Evolutionary conservation across 2,888 invertebrate species (phyloP).

Genomic region (Drosophila helvetica): DNA sequence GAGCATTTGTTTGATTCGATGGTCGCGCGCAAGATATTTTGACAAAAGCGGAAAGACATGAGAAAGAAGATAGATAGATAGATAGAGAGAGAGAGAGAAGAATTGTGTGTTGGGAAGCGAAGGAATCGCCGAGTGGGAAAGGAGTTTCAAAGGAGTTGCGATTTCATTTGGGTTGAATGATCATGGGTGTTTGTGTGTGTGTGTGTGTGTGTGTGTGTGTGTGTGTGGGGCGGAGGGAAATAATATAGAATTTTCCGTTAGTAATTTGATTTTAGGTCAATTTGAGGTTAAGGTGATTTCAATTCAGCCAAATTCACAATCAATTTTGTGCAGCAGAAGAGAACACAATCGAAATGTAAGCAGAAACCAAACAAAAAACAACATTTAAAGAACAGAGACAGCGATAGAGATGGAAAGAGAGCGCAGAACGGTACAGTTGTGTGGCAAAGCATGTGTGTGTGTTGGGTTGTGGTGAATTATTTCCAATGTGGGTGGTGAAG

Average conservation of each 20-base stretch:
- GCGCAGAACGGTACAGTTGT: conserved; percentile 9
- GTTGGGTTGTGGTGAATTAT: conserved; percentile 4
- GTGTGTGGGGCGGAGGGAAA: conserved; percentile 27
- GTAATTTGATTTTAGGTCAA: conserved; percentile 59
- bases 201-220: conserved; percentile 5
- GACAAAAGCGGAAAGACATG: conserved; percentile 11
- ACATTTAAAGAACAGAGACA: conserved; percentile 9
- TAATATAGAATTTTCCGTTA: conserved; percentile 72
- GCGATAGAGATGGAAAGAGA: conserved; percentile 7
- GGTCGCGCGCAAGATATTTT: conserved; percentile 48
- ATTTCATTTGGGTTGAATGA: conserved; percentile 12
- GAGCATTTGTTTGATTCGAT: conserved; percentile 32
- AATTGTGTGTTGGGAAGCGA: conserved; percentile 17
- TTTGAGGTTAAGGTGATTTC: conserved; percentile 18
- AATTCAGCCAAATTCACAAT: conserved; percentile 61
- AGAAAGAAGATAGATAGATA: conserved; percentile 3
- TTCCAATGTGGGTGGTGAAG: conserved; percentile 10
- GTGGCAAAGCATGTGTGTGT: conserved; percentile 13
- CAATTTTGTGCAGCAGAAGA: conserved; percentile 43
- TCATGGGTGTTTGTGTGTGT: background rate
- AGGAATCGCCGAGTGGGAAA: conserved; percentile 24
- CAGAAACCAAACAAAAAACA: conserved; percentile 7
- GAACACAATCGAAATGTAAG: conserved; percentile 12
- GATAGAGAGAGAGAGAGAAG: conserved; percentile 25
- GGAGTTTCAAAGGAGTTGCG: conserved; percentile 24